Base-by-base conservation (phyloP, 2,113 vertebrate genomes). In the Dolichotis patagonum region DNA sequence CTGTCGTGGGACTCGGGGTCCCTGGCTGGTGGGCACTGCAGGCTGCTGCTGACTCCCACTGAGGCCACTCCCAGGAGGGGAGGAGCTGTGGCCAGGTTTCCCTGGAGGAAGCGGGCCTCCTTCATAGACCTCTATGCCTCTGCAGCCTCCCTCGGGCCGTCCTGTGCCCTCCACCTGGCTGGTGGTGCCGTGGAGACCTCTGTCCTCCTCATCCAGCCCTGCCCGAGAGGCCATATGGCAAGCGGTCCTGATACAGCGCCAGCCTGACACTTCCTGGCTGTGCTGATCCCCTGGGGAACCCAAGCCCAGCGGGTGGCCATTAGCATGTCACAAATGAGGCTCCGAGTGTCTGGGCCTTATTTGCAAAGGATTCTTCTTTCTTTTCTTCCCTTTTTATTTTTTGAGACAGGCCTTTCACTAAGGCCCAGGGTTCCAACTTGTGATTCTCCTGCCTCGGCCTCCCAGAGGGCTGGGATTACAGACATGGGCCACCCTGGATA, bases 61-160 rank as follows among this genome's bases (percentile, higher is more conserved):
- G 46, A 16, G 60, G 75, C 58, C 16, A 77, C 93, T 96, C 38
- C 88, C 75, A 52, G 65, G 58, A 83, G 69, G 85, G 38, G 32
- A 8, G 35, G 84, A 49, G 54, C 24, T 19, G 17, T 56, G 54
- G 17, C 54, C 54, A 10, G 62, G 28, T 94, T 93, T 91, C 35
- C 96, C 95, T 97, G 97, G 98, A 35, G 63, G 32, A 54, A 75
- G 86, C 65, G 6, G n/a, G 32, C 67, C n/a, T 38, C n/a, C 16
- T 0, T 9, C 9, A 38, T 4, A 71, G 8, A 7, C 35, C 1
- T 71, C n/a, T n/a, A 30, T 0, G 0, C 65, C 65, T n/a, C 32
- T 0, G 6, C 32, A n/a, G 96, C 46, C 82, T 62, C 56, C 32
- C 60, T 35, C 49, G 82, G 22, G 22, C 26, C 5, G 56, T 20